Conservation (phyloP, 2,113 vertebrate genomes). For the crab-eating macaque (Macaca fascicularis) region DNA sequence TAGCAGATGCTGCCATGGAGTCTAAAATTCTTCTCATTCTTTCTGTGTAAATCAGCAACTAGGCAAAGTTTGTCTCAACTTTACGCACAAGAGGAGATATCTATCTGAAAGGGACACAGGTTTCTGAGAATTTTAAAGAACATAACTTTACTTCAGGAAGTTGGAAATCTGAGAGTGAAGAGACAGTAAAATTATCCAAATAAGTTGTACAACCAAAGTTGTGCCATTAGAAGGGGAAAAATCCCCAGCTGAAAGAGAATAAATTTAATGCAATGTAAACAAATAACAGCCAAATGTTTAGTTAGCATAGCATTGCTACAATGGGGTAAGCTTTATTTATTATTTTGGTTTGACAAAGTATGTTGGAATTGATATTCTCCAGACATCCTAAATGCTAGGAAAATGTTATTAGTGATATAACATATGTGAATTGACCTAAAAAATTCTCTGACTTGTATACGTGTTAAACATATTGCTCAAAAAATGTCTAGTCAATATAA, state of each 20-base stretch:
- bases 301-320: not conserved
- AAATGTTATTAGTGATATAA: constrained; percentile 63
- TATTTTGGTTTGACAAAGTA: constrained; percentile 53
- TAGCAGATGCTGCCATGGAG: constrained; percentile 71
- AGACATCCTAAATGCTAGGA: constrained; percentile 58
- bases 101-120: not conserved
- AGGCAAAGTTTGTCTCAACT: not conserved
- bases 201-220: not conserved
- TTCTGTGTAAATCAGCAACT: rapidly evolving
- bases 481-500: constrained; percentile 65
- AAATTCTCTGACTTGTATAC: constrained; percentile 41
- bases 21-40: constrained; percentile 24
- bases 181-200: not conserved
- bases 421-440: constrained; percentile 56
- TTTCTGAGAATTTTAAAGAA: constrained; percentile 17
- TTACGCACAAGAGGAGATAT: not conserved
- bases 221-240: not conserved
- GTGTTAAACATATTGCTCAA: constrained; percentile 54
- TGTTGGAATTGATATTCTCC: constrained; percentile 60
- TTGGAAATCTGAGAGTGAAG: not conserved
- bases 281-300: constrained; percentile 45
- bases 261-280: constrained; percentile 47
- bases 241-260: not conserved
- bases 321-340: constrained; percentile 52
- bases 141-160: not conserved